Base-by-base conservation (phyloP, 2,797 vertebrate genomes). In the Ataeniobius toweri region DNA sequence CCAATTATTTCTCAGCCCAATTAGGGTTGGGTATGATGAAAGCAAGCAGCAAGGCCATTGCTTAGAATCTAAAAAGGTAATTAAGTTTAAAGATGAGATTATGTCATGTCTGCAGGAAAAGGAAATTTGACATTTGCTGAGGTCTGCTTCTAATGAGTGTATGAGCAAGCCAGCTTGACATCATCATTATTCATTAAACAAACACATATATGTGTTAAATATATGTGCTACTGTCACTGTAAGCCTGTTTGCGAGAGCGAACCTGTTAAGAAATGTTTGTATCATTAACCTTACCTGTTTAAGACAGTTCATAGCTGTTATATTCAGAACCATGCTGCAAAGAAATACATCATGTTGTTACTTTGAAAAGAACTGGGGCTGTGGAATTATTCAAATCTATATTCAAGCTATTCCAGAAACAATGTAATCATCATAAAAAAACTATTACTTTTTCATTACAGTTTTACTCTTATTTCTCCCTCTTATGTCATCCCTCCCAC, bases 1-100 rank as follows among this genome's bases (percentile, higher is more conserved):
- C 36, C 36, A 36, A 36, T 4, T 36, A 36, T 36, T 36, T 36
- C 82, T 89, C 90, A 77, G 80, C 77, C 81, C 89, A 92, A 94
- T 93, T 92, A 90, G 89, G 86, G 76, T 89, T 92, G 83, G 87
- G 88, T 67, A 70, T 88, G 89, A 92, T 91, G 87, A 93, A 90
- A 87, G 88, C 83, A 78, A 89, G 82, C 88, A 84, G 82, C 82
- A 9, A 78, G 86, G 80, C 70, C 84, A 89, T 88, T 87, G 79
- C 84, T 85, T 69, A 56, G 82, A 24, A 39, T 74, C 67, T 71
- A 73, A 86, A 87, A 89, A 78, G 65, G 16, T 14, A 13, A 50
- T 14, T 14, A 50, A 14, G 50, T 13, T 14, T 18, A 51, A 65
- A 84, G 88, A 90, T 59, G 5, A 83, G 79, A 83, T 73, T 80